Percentiles rank a stretch among this genome's conserved stretches.
Evolutionary conservation across 2,797 vertebrate genomes (phyloP).

Genomic region (Lateolabrax maculatus): DNA sequence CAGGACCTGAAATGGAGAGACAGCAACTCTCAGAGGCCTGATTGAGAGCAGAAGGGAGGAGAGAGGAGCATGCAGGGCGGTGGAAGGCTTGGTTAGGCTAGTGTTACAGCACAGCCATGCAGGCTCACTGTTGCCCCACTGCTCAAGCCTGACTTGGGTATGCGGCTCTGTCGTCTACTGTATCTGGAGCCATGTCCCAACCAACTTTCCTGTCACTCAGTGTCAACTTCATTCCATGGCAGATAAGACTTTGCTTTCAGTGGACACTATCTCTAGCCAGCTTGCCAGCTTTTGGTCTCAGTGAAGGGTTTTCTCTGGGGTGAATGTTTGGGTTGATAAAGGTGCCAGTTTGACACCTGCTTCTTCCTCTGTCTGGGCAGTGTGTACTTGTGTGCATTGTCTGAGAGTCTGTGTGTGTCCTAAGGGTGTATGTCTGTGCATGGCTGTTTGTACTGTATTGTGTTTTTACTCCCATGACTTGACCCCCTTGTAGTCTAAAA

Average conservation of each 20-base stretch:
- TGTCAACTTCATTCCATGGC: constrained; percentile 60
- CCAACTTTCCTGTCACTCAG: constrained; percentile 78
- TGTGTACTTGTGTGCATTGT: constrained; percentile 62
- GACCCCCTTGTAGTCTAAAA: constrained; percentile 77
- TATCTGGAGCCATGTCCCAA: constrained; percentile 64
- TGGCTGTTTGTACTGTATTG: constrained; percentile 69
- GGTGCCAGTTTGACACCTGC: constrained; percentile 75
- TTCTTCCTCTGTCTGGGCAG: constrained; percentile 72
- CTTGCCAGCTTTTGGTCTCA: constrained; percentile 75
- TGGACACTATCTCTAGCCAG: constrained; percentile 55
- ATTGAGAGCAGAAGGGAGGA: constrained; percentile 39
- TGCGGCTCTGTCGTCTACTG: constrained; percentile 46
- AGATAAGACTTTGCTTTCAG: constrained; percentile 74
- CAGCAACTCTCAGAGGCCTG: constrained; percentile 49
- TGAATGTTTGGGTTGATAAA: constrained; percentile 80
- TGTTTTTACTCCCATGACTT: constrained; percentile 81
- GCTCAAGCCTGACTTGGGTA: constrained; percentile 13
- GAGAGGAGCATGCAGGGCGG: constrained; percentile 13
- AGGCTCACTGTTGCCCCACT: constrained; percentile 31
- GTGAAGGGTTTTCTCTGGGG: constrained; percentile 82
- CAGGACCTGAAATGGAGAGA: constrained; percentile 63
- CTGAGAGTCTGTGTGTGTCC: constrained; percentile 59
- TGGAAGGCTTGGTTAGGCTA: constrained; percentile 32
- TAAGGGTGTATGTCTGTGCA: constrained; percentile 54
- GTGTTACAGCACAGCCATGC: constrained; percentile 42